Evolutionary conservation across 2,113 vertebrate genomes (phyloP), one percentile per base, ranked within the genome.

Genomic region (Psophia crepitans): DNA sequence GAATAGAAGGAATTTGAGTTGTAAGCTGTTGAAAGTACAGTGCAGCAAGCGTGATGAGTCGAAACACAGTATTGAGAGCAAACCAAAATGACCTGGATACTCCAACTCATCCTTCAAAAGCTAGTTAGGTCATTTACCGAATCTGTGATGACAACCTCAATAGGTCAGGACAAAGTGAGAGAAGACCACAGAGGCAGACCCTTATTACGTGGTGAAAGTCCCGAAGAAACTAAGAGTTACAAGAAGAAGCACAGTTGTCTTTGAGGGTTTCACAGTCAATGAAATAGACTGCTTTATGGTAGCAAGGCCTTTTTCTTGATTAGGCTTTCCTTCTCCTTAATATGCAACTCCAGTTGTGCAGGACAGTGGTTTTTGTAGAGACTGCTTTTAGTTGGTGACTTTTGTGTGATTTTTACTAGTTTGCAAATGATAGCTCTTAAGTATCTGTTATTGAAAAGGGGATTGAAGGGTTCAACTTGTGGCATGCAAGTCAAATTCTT

Each of bases 401-500:
- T 27, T 35, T 65, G 24, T 58, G n/a, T 27, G 46, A 66, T 43
- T 43, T 43, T 28, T 32, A 60, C 44, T 60, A n/a, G 26, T 20
- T 87, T 61, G 46, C 23, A 41, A 88, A 68, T 73, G 5, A 33
- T 9, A 44, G 22, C 44, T 61, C 21, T 54, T 68, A 64, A 46
- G 7, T 49, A 58, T 20, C 10, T 63, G 41, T 73, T 95, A 35
- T 2, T 68, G 44, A 35, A 79, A 76, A 66, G 26, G 26, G 21
- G n/a, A 66, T 48, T 32, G 58, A 69, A 87, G 22, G 14, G 10
- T 73, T 96, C 48, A 37, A 21, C 19, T 60, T 65, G 19, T 41
- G 12, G 14, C 7, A 3, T 24, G 4, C 27, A 44, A 48, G 44
- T 68, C 33, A 56, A 70, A 65, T 73, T 82, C 24, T 0, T 0